These are phyloP conservation scores for Siphlonurus alternatus DNA, from an alignment of 2,888 invertebrate species.

Conservation along the genomic window DNA sequence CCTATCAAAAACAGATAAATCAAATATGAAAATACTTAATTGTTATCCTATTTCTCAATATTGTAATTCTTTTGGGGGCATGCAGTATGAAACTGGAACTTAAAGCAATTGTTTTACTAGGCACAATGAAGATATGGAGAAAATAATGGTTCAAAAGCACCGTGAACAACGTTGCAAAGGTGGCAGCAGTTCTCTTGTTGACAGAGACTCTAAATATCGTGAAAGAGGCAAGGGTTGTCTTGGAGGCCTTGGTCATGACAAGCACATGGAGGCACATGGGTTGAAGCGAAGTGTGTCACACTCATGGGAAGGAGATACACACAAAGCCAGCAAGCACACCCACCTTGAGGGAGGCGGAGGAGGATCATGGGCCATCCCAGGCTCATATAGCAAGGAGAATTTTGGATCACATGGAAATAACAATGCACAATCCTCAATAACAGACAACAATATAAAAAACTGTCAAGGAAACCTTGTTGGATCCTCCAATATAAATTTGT, in stretches of 20 bases:
- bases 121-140: slow-evolving; percentile 73
- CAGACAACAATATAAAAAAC: too few species aligned
- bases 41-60: too few species aligned
- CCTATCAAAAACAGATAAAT: too few species aligned
- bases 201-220: slow-evolving; percentile 4
- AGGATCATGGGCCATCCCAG: neutral
- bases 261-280: slow-evolving; percentile 28
- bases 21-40: too few species aligned
- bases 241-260: neutral
- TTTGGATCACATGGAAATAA: neutral
- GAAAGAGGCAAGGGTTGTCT: neutral
- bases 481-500: slow-evolving; percentile 30
- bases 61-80: too few species aligned
- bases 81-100: too few species aligned
- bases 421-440: neutral
- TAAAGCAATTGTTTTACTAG: too few species aligned
- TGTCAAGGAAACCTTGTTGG: neutral
- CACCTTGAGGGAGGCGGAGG: slow-evolving; percentile 20
- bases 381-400: neutral
- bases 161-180: slow-evolving; percentile 38
- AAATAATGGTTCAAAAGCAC: slow-evolving; percentile 52
- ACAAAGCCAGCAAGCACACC: slow-evolving; percentile 36
- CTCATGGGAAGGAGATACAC: slow-evolving; percentile 40
- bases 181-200: slow-evolving; percentile 21
- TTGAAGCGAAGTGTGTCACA: slow-evolving; percentile 43